Percentiles rank a stretch among this genome's conserved stretches.
Conservation (phyloP, 1,140 invertebrate genomes). For the Diachasmimorpha longicaudata region DNA sequence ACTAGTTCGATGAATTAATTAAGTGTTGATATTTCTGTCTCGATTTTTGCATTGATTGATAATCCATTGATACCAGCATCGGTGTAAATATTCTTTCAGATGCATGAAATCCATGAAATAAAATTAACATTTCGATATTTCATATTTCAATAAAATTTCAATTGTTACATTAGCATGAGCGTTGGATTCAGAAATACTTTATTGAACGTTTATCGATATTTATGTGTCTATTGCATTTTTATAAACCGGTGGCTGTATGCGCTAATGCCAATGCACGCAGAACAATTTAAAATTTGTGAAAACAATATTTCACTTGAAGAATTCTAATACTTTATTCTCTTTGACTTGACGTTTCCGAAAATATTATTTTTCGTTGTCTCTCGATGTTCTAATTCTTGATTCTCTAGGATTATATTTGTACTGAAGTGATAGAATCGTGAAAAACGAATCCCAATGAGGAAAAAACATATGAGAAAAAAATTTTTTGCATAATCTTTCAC, state of each 20-base stretch:
- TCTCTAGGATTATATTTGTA: not conserved
- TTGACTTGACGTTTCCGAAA: too few species aligned
- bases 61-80: not conserved
- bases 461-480: too few species aligned
- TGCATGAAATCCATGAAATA: not conserved
- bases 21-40: not conserved
- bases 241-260: conserved; percentile 40
- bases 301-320: conserved; percentile 11
- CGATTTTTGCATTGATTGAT: not conserved
- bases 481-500: not conserved
- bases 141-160: not conserved
- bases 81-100: not conserved
- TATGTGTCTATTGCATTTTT: conserved; percentile 40
- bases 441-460: too few species aligned
- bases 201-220: conserved; percentile 16
- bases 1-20: not conserved
- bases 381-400: not conserved
- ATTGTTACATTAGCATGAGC: not conserved
- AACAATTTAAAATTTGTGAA: conserved; percentile 25
- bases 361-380: not conserved
- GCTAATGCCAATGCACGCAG: conserved; percentile 42
- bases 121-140: not conserved
- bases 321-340: not conserved
- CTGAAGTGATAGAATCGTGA: not conserved
- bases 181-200: not conserved